Percentiles rank a stretch among this genome's conserved stretches.
Evolutionary conservation across 1,140 invertebrate species (phyloP).

Genomic region (Eriocheir sinensis): DNA sequence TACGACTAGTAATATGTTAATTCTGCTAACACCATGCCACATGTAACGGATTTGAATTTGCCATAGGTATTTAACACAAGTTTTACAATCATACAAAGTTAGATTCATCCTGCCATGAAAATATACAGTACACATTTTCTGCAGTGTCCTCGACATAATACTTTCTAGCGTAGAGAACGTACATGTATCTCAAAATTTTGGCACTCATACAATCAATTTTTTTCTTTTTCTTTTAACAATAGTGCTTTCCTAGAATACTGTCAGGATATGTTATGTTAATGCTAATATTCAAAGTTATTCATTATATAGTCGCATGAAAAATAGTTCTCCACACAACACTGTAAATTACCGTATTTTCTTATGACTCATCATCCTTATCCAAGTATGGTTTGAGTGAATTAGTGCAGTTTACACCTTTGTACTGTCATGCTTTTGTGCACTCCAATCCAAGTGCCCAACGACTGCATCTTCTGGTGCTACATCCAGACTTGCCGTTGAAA

Average conservation of each 20-base stretch:
- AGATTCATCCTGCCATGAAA: slow-evolving; percentile 41
- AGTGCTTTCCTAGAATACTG: too few species aligned
- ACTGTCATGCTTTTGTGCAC: slow-evolving; percentile 14
- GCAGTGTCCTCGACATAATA: too few species aligned
- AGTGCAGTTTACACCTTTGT: not conserved
- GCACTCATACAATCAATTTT: too few species aligned
- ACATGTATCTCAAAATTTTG: too few species aligned
- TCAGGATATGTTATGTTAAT: too few species aligned
- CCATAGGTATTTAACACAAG: not conserved
- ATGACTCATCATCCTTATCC: too few species aligned
- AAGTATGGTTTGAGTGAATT: not conserved
- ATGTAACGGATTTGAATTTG: slow-evolving; percentile 11
- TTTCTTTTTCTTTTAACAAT: too few species aligned
- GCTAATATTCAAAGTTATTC: too few species aligned
- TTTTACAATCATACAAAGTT: slow-evolving; percentile 27
- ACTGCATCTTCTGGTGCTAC: not conserved
- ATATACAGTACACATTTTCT: slow-evolving; percentile 27
- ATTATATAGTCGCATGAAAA: too few species aligned
- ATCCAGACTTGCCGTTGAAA: slow-evolving; percentile 6
- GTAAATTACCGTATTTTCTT: too few species aligned
- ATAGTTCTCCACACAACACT: too few species aligned
- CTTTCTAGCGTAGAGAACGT: too few species aligned
- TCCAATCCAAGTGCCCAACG: not conserved
- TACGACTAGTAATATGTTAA: not conserved
- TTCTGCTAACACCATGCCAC: not conserved